A percentile compares a stretch with the other conserved stretches of the same genome.
These are phyloP conservation scores for Brachionus paranguensis DNA, from an alignment of 1,140 invertebrate genomes.

Conservation along the genomic window DNA sequence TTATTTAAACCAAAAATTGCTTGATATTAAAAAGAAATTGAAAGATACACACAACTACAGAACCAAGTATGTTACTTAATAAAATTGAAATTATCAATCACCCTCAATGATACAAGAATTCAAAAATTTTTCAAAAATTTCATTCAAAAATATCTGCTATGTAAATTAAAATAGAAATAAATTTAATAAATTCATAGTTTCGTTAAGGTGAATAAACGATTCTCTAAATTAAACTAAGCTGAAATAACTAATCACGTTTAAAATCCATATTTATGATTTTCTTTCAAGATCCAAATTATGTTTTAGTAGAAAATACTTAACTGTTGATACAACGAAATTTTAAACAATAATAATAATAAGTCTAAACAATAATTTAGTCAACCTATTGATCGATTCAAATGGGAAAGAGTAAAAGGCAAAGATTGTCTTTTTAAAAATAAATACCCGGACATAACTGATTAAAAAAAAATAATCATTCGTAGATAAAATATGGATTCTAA, in stretches of 20 bases:
- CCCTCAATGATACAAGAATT: not conserved
- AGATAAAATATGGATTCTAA: not conserved
- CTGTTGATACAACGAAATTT: not conserved
- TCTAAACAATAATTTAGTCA: too few relatives aligned
- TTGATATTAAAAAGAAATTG: too few relatives aligned
- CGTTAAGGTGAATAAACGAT: not conserved
- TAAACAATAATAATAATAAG: too few relatives aligned
- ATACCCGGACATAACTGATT: too few relatives aligned
- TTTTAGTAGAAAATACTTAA: not conserved
- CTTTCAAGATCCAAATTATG: not conserved
- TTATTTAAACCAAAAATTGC: too few relatives aligned
- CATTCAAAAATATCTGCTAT: not conserved
- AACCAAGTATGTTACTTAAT: too few relatives aligned
- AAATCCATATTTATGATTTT: not conserved
- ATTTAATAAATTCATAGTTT: not conserved
- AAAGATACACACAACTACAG: too few relatives aligned
- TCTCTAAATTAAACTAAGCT: not conserved
- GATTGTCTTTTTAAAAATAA: too few relatives aligned
- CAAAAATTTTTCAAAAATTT: not conserved
- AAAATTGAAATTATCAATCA: too few relatives aligned
- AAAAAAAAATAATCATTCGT: not conserved
- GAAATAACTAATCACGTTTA: not conserved
- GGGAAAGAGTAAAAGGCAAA: too few relatives aligned
- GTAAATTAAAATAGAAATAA: not conserved
- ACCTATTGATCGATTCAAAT: too few relatives aligned